These are phyloP conservation scores for Catharus bicknelli DNA, from an alignment of 2,113 vertebrate species.

Conservation along the genomic window DNA sequence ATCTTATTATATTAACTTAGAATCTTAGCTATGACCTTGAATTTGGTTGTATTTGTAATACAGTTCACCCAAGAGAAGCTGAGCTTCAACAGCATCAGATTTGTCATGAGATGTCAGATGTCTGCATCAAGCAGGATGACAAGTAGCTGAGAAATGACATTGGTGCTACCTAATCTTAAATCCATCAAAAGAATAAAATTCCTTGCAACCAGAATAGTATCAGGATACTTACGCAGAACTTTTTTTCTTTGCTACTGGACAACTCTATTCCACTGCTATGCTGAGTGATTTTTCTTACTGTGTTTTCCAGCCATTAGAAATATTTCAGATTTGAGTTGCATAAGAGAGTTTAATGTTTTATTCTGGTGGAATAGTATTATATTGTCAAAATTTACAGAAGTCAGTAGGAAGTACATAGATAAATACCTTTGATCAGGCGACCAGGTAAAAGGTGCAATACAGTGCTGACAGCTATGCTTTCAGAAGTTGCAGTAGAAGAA, in stretches of 20 bases:
- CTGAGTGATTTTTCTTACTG: not conserved
- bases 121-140: conserved; percentile 13
- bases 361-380: not conserved
- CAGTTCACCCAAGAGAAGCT: not conserved
- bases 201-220: not conserved
- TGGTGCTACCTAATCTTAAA: conserved; percentile 7
- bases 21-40: conserved; percentile 26
- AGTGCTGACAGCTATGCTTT: not conserved
- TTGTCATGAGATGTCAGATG: conserved; percentile 20
- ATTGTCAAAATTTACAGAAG: not conserved
- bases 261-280: not conserved
- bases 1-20: not conserved
- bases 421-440: not conserved
- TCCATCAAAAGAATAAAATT: not conserved
- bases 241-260: not conserved
- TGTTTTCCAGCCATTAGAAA: not conserved
- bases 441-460: not conserved
- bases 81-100: conserved; percentile 27
- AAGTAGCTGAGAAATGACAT: conserved; percentile 21
- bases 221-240: not conserved
- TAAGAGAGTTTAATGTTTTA: not conserved
- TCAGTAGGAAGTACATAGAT: not conserved
- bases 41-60: conserved; percentile 5
- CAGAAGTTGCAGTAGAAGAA: not conserved
- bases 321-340: not conserved